Evolutionary conservation across 2,113 vertebrate genomes (phyloP).

Genomic region (Orientallactaga bullata): DNA sequence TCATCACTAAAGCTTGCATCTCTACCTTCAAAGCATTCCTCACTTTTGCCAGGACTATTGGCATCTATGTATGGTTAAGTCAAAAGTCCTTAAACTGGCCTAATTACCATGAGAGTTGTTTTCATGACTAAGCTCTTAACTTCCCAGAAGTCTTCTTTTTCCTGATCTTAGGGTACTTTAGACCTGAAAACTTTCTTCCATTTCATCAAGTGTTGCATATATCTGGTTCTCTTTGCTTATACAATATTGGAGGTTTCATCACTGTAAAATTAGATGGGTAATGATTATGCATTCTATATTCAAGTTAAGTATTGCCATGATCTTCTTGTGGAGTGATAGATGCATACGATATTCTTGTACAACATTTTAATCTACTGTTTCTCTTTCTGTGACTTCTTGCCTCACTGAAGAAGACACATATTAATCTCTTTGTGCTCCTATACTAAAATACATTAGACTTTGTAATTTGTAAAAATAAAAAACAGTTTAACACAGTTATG

Average conservation of each 20-base stretch:
- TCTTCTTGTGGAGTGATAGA: too few species aligned
- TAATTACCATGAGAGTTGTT: background rate
- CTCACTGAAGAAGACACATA: background rate
- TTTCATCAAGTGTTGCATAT: background rate
- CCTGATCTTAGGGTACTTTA: background rate
- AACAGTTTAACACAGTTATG: background rate
- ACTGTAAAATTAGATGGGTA: background rate
- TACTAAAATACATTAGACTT: background rate
- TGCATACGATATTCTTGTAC: too few species aligned
- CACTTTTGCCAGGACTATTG: too few species aligned
- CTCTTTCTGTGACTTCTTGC: background rate
- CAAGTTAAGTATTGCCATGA: background rate
- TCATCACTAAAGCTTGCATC: background rate
- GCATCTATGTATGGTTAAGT: background rate
- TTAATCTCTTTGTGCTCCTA: background rate
- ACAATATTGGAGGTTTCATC: background rate
- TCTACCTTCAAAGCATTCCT: background rate
- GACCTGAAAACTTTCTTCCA: background rate
- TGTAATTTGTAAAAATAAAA: background rate
- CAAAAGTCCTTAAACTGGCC: background rate
- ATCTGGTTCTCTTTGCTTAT: background rate
- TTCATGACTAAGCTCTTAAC: background rate
- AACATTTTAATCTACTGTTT: background rate
- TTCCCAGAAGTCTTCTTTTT: background rate
- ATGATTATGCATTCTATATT: background rate